These are phyloP conservation scores for Prenolepis imparis DNA, from an alignment of 2,888 invertebrate species.

Conservation along the genomic window DNA sequence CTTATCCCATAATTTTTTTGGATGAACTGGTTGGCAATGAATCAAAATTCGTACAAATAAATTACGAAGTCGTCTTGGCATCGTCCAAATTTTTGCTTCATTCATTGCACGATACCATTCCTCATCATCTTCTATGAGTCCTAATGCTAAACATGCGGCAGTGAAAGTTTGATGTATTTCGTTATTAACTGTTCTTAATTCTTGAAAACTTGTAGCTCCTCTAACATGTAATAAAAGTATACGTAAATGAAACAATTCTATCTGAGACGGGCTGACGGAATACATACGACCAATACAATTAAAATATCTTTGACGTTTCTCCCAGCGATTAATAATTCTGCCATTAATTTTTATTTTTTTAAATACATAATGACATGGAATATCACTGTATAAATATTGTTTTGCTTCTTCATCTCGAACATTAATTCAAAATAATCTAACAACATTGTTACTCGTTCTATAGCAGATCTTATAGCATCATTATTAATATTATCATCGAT, in stretches of 20 bases:
- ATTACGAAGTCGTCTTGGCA: no score
- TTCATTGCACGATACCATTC: no score
- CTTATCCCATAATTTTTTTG: no score
- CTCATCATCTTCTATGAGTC: no score
- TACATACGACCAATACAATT: neutral
- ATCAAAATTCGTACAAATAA: no score
- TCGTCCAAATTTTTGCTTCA: no score
- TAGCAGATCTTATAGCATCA: neutral
- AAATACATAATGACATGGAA: slow-evolving; percentile 7
- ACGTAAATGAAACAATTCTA: slow-evolving; percentile 7
- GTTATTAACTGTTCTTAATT: no score
- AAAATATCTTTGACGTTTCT: slow-evolving; percentile 11
- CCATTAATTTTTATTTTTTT: neutral
- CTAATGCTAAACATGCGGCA: no score
- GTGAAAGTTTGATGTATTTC: no score
- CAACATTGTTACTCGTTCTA: slow-evolving; percentile 7
- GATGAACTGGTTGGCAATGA: no score
- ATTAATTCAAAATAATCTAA: slow-evolving; percentile 15
- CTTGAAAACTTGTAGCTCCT: neutral
- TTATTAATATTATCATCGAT: neutral
- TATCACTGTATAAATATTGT: slow-evolving; percentile 5
- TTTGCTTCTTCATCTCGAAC: slow-evolving; percentile 8
- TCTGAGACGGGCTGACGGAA: neutral
- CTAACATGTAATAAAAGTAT: slow-evolving; percentile 11
- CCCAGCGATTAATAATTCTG: neutral